Conservation (phyloP, 2,888 invertebrate species). For the Pyrgus malvae region DNA sequence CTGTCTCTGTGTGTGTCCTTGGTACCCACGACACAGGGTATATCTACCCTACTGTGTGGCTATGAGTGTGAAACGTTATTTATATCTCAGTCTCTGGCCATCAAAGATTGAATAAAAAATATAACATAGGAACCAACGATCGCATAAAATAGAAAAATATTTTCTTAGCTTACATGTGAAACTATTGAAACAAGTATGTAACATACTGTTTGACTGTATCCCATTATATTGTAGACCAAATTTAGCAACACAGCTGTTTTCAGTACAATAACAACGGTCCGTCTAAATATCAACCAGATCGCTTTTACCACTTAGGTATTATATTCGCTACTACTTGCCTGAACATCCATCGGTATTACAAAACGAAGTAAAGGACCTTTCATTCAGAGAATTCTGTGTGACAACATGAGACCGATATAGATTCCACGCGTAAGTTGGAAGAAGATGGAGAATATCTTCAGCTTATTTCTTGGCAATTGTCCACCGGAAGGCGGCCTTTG, state of each 20-base stretch:
- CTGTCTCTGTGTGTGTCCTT: no score
- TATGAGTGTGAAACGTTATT: no score
- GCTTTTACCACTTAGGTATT: constrained; percentile 52
- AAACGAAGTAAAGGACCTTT: constrained; percentile 69
- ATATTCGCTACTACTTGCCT: constrained; percentile 71
- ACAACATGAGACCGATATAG: constrained; percentile 49
- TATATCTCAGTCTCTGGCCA: no score
- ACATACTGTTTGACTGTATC: no score
- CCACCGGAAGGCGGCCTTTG: constrained; percentile 76
- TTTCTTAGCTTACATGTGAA: no score
- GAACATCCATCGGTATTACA: constrained; percentile 66
- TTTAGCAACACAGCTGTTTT: background rate
- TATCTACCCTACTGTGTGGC: no score
- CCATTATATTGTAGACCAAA: no score
- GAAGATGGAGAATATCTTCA: constrained; percentile 53
- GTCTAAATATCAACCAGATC: constrained; percentile 25
- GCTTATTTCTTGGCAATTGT: constrained; percentile 76
- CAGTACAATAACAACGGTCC: constrained; percentile 18
- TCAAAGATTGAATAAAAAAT: no score
- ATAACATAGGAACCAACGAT: no score
- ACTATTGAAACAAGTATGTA: no score
- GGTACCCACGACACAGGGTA: no score
- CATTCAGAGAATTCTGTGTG: constrained; percentile 74
- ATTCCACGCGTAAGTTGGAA: constrained; percentile 36
- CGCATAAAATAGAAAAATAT: no score